phyloP scores from a whole-genome alignment of 2,113 vertebrate genomes.

The Chamaea fasciata region DNA sequence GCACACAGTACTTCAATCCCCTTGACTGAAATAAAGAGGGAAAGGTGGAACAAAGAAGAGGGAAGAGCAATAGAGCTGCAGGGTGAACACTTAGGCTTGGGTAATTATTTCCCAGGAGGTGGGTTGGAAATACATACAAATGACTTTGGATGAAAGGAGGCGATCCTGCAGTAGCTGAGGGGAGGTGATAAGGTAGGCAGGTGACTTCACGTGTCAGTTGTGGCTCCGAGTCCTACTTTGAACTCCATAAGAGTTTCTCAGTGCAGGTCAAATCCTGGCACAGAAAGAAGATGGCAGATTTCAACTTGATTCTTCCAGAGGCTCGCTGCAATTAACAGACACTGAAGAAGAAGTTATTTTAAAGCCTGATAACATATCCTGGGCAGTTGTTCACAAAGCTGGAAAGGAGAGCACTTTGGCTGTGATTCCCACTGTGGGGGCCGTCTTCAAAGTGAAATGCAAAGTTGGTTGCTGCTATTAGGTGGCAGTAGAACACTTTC shows the following conservation, averaged over 20 bases:
- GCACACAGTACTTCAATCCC: background rate
- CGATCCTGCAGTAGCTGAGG: background rate
- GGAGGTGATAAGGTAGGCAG: background rate
- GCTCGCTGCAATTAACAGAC: background rate
- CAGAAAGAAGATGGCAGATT: background rate
- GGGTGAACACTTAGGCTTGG: background rate
- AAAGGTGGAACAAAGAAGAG: background rate
- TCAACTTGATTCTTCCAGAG: background rate
- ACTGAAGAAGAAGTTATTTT: background rate
- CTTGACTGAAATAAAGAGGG: background rate
- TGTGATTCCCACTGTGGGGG: background rate
- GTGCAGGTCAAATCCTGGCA: background rate
- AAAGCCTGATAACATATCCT: background rate
- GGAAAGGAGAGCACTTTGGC: background rate
- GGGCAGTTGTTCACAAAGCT: background rate
- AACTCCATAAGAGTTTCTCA: background rate
- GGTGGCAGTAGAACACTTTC: constrained; percentile 52
- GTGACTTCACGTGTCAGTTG: background rate
- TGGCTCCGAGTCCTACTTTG: background rate
- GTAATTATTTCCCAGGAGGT: background rate
- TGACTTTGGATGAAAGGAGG: background rate
- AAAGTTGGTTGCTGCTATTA: constrained; percentile 45
- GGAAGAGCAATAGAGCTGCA: background rate
- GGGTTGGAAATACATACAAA: background rate
- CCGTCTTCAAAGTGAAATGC: background rate